Evolutionary conservation across 1,140 invertebrate genomes (phyloP), one percentile per base, ranked within the genome.

Genomic region (Brachionus paranguensis): DNA sequence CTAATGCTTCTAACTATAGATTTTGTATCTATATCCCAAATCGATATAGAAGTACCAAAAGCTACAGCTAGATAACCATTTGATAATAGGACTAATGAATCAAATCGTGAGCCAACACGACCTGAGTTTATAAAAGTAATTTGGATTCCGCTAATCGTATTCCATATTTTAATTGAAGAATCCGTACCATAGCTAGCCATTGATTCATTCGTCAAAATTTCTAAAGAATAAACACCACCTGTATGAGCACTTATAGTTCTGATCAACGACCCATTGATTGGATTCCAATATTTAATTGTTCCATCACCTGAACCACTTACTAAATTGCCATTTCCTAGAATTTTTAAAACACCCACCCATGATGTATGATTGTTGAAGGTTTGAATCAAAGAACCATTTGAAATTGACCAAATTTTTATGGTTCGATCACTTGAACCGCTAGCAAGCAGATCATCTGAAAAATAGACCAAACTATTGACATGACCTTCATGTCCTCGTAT

Each of bases 81-180:
- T 27, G 64, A n/a, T 68, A 68, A 68, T 11, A 33, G 11, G 1
- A 5, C 64, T 47, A 47, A 14, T 47, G 43, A 47, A 47, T 1
- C 27, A 29, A 1, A 29, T 29, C 27, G 27, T 29, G 27, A 29
- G 2, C 27, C 27, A n/a, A n/a, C n/a, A n/a, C n/a, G n/a, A n/a
- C n/a, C n/a, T n/a, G n/a, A n/a, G n/a, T n/a, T n/a, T n/a, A n/a
- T 29, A 29, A 29, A 47, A 47, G 43, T 47, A 2, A 47, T 47
- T 47, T 47, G 43, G 8, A 10, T 14, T 47, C 43, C 43, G 14
- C 14, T 47, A 4, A 14, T 47, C 43, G 43, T 47, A 88, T 99
- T 96, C 97, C 97, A 68, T 27, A 68, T 68, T 33, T n/a, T 68
- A 33, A 68, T 68, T 0, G 8, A 27, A 11, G 1, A n/a, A 1